Evolutionary conservation across 2,888 invertebrate species (phyloP).

Genomic region (Sycophila texana): DNA sequence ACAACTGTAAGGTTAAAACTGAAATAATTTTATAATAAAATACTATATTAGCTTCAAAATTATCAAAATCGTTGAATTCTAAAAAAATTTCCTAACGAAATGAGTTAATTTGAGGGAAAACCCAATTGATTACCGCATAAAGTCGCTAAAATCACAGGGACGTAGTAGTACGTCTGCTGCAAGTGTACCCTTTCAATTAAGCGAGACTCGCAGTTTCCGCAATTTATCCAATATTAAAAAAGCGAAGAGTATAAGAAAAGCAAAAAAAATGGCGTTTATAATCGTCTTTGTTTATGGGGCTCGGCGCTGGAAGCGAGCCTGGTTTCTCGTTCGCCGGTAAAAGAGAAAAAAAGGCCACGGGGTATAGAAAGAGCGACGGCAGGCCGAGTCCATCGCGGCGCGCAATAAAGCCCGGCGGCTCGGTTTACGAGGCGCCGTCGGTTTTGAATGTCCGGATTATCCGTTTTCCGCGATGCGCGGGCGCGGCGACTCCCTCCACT

Average conservation of each 20-base stretch:
- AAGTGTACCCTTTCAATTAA: constrained; percentile 32
- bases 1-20: too few relatives aligned
- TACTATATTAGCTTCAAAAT: too few relatives aligned
- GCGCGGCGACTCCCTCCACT: constrained; percentile 9
- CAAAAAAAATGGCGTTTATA: constrained; percentile 5
- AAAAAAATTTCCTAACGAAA: too few relatives aligned
- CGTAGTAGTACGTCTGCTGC: too few relatives aligned
- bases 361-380: neutral
- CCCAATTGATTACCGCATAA: too few relatives aligned
- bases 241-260: neutral
- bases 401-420: constrained; percentile 33
- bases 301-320: constrained; percentile 27
- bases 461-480: constrained; percentile 59
- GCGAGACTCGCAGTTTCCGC: neutral
- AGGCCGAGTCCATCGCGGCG: neutral
- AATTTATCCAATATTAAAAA: constrained; percentile 3
- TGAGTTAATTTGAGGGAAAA: too few relatives aligned
- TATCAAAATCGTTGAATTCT: too few relatives aligned
- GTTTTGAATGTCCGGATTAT: constrained; percentile 59
- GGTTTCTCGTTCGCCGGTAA: constrained; percentile 31
- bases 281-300: constrained; percentile 38
- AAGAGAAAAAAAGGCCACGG: too few relatives aligned
- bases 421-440: constrained; percentile 21
- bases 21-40: too few relatives aligned
- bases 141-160: too few relatives aligned